Base-by-base conservation (phyloP, 2,888 invertebrate species). In the Monochamus alternatus region DNA sequence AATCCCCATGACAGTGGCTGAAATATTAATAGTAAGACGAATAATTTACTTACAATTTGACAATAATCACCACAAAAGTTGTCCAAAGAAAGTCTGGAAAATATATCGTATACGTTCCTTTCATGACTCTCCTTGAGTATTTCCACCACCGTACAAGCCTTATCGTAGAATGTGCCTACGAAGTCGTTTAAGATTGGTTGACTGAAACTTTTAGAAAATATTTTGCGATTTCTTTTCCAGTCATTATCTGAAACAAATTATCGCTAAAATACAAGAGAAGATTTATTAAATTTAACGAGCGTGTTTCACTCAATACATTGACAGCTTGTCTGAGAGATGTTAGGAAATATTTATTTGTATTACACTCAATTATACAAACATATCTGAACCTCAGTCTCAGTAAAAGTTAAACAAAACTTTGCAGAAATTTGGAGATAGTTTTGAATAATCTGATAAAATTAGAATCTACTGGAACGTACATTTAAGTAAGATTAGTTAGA, bases 151-250 rank as follows among this genome's bases (percentile, higher is more conserved):
- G 30, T 76, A 22, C 68, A 52, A 60, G 73, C 71, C 62, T 80
- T 80, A 31, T 63, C 63, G 70, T 78, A 78, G 65, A 80, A 79
- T 43, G 67, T 62, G 7, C 70, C 64, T 1, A 80, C 80, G 38
- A 78, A 77, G 44, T 43, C 71, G 51, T 80, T 78, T 31, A 80
- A 51, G 2, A 77, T 72, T 7, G 78, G 70, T 38, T 80, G 80
- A 43, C 76, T 77, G 68, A 80, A 80, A 51, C 77, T 76, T 58
- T 65, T 78, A 2, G 78, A 69, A n/a, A 52, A 76, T 52, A 77
- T 77, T 44, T 77, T 80, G 9, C 78, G 62, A 55, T 79, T 69
- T 44, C 51, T 75, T 47, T 79, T 80, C 80, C 80, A 80, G 3
- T 43, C 12, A n/a, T 79, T 75, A 47, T 60, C 79, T 80, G 65